Evolutionary conservation across 2,113 vertebrate species (phyloP), one percentile per base, ranked within the genome.

Genomic region (Choloepus hoffmanni): DNA sequence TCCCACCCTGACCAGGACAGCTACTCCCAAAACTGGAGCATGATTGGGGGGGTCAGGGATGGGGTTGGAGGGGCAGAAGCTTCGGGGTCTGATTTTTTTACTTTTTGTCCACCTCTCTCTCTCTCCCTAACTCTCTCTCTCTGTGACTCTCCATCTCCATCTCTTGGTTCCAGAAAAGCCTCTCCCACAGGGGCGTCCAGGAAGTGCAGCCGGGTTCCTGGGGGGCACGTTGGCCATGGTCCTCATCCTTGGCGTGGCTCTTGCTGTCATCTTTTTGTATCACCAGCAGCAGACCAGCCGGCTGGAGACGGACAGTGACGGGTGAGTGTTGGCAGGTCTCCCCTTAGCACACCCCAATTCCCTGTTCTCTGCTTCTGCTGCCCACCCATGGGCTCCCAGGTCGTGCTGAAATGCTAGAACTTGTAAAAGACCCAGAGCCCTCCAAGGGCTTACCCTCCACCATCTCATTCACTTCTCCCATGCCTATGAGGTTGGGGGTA

Each of bases 101-200:
- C 33, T 12, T 16, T 60, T 21, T 63, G 28, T 50, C 62, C 12
- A 1, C 65, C 40, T 14, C 1, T 10, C 0, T 0, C 67, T 78
- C 33, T 5, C 2, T 0, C 2, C 2, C 33, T 58, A 30, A 48
- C 40, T 4, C 6, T 73, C n/a, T 62, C 13, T 48, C 45, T 76
- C 4, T 83, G 0, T 11, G 68, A 79, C 48, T 4, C 55, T 85
- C 73, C 45, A 48, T 1, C 2, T 43, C 36, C 24, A 0, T 76
- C 55, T 85, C 89, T 98, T 94, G 97, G 79, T 96, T 99, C 91
- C 98, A 99, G 99, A 99, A 97, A 99, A 99, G 95, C 99, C 99
- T 0, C 95, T 99, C 96, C 97, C 99, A 19, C 99, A 98, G 97
- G 98, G 98, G n/a, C 98, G 98, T 62, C 98, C 99, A 0, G 99